Evolutionary conservation across 2,113 vertebrate genomes (phyloP).

Genomic region (Nymphicus hollandicus): DNA sequence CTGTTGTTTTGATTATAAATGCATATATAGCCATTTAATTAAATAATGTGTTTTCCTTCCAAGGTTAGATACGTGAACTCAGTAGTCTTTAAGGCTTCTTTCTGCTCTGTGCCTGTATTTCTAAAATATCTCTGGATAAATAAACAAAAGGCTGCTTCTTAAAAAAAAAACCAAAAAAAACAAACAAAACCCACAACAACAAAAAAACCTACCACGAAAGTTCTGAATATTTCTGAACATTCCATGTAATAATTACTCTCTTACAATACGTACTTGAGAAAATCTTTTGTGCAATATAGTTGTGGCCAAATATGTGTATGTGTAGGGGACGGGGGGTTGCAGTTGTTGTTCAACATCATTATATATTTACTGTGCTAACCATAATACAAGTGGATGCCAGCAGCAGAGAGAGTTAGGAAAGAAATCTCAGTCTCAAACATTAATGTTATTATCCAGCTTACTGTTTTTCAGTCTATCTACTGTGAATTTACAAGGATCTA

Average conservation of each 20-base stretch:
- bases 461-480: background rate
- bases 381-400: background rate
- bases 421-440: background rate
- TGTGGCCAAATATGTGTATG: background rate
- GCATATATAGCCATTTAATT: background rate
- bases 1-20: background rate
- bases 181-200: background rate
- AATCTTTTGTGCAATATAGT: background rate
- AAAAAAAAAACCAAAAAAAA: background rate
- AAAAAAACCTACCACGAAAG: background rate
- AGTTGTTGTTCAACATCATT: background rate
- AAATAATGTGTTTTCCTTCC: background rate
- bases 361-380: background rate
- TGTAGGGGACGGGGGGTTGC: background rate
- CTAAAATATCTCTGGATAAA: background rate
- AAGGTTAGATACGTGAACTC: background rate
- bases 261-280: background rate
- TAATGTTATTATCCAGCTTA: background rate
- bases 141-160: accelerated
- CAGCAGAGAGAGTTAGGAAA: background rate
- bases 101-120: background rate
- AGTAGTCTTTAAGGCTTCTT: background rate
- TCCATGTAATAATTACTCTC: background rate
- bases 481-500: background rate
- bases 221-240: background rate